Percentiles rank a stretch among this genome's conserved stretches.
These are phyloP conservation scores for Patiria miniata DNA, from an alignment of 35 echinoderm and acorn worm genomes.

Conservation along the genomic window DNA sequence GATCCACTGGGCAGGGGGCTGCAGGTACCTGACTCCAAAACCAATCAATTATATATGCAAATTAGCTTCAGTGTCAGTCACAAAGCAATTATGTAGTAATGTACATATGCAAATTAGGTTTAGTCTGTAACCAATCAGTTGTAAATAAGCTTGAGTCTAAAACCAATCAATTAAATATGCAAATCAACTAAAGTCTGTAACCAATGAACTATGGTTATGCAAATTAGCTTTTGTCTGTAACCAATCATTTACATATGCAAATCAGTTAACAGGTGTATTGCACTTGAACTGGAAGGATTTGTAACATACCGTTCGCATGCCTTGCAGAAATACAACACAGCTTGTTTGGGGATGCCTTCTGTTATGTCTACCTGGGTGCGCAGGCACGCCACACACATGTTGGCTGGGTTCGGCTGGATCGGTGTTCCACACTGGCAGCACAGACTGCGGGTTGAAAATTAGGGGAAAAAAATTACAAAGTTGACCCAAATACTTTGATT, in stretches of 20 bases:
- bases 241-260: no score
- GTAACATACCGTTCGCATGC: slow-evolving; percentile 85
- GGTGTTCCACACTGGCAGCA: slow-evolving; percentile 93
- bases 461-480: neutral
- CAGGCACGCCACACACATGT: slow-evolving; percentile 95
- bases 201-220: no score
- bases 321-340: slow-evolving; percentile 90
- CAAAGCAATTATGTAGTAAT: neutral
- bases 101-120: neutral
- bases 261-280: no score
- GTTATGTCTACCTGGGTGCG: slow-evolving; percentile 97
- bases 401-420: slow-evolving; percentile 91
- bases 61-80: neutral
- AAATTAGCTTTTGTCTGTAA: no score
- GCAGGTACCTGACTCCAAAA: slow-evolving; percentile 68
- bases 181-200: no score
- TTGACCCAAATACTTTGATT: no score
- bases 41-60: no score
- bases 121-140: no score
- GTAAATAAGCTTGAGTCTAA: no score
- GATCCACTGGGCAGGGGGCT: slow-evolving; percentile 83
- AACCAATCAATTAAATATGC: no score
- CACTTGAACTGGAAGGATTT: no score
- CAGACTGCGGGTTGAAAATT: slow-evolving; percentile 61
- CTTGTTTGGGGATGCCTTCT: slow-evolving; percentile 96